phyloP scores from a whole-genome alignment of 2,797 vertebrate genomes.

The Phoebastria nigripes region DNA sequence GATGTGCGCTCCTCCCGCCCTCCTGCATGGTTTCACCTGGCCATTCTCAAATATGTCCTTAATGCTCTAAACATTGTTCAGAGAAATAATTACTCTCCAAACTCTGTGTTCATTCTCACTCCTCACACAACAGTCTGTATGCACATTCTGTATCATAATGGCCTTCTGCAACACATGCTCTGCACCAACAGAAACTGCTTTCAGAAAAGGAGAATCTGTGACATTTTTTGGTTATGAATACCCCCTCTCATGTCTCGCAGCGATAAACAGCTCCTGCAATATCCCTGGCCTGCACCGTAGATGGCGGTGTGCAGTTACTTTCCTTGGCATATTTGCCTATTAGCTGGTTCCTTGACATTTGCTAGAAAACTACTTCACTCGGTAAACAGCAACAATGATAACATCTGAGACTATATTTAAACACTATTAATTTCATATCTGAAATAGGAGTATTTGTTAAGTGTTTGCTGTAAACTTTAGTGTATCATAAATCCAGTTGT shows the following conservation, averaged over 20 bases:
- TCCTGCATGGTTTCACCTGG: background rate
- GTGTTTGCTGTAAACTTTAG: conserved; percentile 14
- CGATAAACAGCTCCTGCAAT: background rate
- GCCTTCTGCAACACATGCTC: background rate
- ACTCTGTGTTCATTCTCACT: background rate
- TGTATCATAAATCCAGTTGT: conserved; percentile 4
- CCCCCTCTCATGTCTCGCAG: background rate
- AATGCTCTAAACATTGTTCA: background rate
- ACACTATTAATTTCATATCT: background rate
- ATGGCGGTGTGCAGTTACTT: conserved; percentile 23
- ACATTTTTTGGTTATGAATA: background rate
- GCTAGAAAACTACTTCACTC: conserved; percentile 2
- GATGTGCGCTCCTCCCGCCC: fast-evolving
- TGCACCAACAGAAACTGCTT: background rate
- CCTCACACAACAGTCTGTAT: background rate
- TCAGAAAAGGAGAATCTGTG: background rate
- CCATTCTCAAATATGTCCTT: fast-evolving
- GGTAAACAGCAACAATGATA: background rate
- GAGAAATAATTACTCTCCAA: background rate
- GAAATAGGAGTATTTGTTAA: background rate
- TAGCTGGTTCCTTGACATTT: background rate
- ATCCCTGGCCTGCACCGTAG: background rate
- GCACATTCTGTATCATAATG: too few species aligned
- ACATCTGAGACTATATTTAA: conserved; percentile 10
- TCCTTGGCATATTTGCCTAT: background rate